Evolutionary conservation across 2,888 invertebrate genomes (phyloP), one percentile per base, ranked within the genome.

Genomic region (Macrophya annulata): DNA sequence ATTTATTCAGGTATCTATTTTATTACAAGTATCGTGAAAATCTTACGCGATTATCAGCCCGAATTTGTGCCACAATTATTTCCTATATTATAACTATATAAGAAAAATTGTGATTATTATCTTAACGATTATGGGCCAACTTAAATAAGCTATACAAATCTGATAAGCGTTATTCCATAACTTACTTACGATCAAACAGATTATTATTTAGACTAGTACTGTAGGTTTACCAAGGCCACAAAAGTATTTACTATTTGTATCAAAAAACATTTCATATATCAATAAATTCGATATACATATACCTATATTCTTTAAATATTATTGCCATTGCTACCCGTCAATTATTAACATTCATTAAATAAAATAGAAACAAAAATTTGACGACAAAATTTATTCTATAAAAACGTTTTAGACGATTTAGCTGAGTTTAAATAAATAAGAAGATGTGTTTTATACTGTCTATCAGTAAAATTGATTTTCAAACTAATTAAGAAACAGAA

Each of bases 121-220:
- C 37, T 59, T 79, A 59, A 25, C 17, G 55, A 79, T 55, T 37
- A 79, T 59, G 4, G 40, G 55, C n/a, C 37, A 37, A 79, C 55
- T 79, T 79, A 9, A 76, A 55, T 79, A 59, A 55, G 79, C 79
- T n/a, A 17, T 31, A 51, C 17, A 37, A 71, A 40, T 25, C 71
- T 45, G 76, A 25, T 55, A 77, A 77, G 55, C 51, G n/a, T 51
- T 55, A 37, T 55, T 37, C 3, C 25, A 55, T 31, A 51, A 55
- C 55, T 51, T 77, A 43, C 31, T 31, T 37, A 25, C 15, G 17
- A 25, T 12, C 62, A n/a, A 12, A 59, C 43, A 62, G 51, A 55
- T 55, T 17, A 37, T 77, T 31, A 81, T 81, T 62, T 81, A 51
- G 37, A 81, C 79, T 40, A 81, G 62, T 40, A 43, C 5, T 72